phyloP scores from a whole-genome alignment of 2,797 vertebrate species.

The Lophius americanus region DNA sequence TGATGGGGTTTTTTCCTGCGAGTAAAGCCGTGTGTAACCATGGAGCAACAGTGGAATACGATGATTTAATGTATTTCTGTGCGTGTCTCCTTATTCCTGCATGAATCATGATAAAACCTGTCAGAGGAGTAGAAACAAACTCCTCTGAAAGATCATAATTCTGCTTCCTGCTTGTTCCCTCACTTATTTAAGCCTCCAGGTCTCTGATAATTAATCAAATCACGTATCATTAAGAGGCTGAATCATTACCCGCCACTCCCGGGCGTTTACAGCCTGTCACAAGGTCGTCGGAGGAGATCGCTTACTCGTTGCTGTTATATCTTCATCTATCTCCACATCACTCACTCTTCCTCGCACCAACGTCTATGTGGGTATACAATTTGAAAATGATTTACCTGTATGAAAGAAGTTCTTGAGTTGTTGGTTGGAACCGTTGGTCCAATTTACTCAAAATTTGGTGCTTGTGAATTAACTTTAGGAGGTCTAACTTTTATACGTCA shows the following conservation, averaged over 20 bases:
- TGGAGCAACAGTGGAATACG: not conserved
- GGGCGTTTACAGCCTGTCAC: constrained; percentile 19
- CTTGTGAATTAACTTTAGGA: no score
- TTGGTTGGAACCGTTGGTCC: no score
- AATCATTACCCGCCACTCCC: constrained; percentile 28
- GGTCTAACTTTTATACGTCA: no score
- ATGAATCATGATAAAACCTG: not conserved
- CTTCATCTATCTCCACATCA: not conserved
- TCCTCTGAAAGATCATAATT: constrained; percentile 24
- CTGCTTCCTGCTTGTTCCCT: constrained; percentile 8
- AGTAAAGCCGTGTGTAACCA: not conserved
- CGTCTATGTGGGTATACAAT: no score
- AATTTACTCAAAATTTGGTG: no score
- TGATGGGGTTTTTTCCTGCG: not conserved
- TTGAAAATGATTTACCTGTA: no score
- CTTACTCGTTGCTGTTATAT: constrained; percentile 8
- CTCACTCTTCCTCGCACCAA: no score
- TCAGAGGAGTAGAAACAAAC: no score
- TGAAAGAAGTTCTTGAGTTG: no score
- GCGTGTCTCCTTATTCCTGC: no score
- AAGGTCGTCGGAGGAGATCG: constrained; percentile 15
- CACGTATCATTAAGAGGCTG: constrained; percentile 28
- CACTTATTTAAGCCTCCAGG: constrained; percentile 36
- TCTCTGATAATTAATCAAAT: constrained; percentile 52
- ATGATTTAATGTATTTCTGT: no score